Evolutionary conservation across 1,140 invertebrate genomes (phyloP), one percentile per base, ranked within the genome.

Genomic region (Frieseomelitta varia): DNA sequence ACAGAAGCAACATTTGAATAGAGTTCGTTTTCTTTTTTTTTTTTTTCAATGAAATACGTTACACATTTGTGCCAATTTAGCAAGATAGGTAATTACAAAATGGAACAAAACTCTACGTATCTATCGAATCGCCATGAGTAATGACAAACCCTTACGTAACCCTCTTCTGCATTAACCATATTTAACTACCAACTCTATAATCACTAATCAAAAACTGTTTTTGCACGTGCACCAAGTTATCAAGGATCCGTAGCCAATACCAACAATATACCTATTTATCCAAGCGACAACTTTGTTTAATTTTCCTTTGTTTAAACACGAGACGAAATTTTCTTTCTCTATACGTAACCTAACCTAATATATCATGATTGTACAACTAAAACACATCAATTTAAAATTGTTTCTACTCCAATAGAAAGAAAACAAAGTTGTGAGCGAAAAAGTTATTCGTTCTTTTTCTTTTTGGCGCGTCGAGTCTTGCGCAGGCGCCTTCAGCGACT

Each of bases 311-410:
- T 4, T 15, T 14, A 58, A 4, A 8, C 72, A 34, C 24, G 11
- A 73, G n/a, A 2, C 73, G 15, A 24, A 3, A 14, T 24, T 71
- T 71, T 51, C 39, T 74, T 74, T 74, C n/a, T 75, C 78, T 55
- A 47, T 10, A 2, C 47, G 4, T 1, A 21, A 15, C 10, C 21
- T 47, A 21, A 15, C 10, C 30, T 68, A 73, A 51, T 73, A 55
- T 47, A 80, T 58, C 53, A 73, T 53, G 53, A 73, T 61, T 2
- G 39, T 34, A 65, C 12, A 67, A 14, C 21, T 21, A 19, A 34
- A 63, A 27, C 55, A 30, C 55, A 47, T 56, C 51, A 39, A n/a
- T 80, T 80, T 19, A 1, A 30, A 10, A 82, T 76, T 67, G 73
- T 82, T 82, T 68, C 61, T 21, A 21, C 24, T 19, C 1, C 21